phyloP scores from a whole-genome alignment of 1,140 invertebrate genomes.

The Arctopsyche grandis region DNA sequence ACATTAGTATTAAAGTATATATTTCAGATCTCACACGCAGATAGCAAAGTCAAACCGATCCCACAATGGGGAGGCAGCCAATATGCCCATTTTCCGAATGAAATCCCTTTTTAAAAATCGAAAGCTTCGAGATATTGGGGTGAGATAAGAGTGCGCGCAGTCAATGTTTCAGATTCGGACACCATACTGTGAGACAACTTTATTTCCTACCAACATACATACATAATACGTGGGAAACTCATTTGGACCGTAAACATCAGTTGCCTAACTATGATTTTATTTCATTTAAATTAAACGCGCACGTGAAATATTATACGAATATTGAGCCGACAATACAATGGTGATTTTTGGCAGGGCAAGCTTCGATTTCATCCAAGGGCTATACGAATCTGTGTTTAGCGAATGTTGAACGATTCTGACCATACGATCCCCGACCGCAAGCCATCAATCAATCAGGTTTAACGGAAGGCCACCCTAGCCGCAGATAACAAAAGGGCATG shows the following conservation, averaged over 20 bases:
- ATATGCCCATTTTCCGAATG: constrained; percentile 38
- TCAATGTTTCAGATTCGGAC: constrained; percentile 43
- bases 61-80: neutral
- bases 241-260: neutral
- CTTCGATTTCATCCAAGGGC: neutral
- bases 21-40: constrained; percentile 49
- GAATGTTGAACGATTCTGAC: neutral
- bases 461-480: constrained; percentile 36
- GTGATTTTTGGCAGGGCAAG: neutral
- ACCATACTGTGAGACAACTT: constrained; percentile 38
- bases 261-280: neutral
- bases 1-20: constrained; percentile 17
- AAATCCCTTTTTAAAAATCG: constrained; percentile 41
- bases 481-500: constrained; percentile 37
- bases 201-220: constrained; percentile 1
- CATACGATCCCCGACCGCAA: constrained; percentile 25
- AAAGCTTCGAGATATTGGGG: constrained; percentile 44
- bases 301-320: constrained; percentile 3
- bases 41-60: constrained; percentile 33
- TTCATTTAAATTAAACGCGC: neutral
- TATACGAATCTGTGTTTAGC: too few relatives aligned
- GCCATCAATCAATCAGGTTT: constrained; percentile 50
- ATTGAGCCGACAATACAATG: neutral
- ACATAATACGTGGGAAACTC: constrained; percentile 36
- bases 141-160: constrained; percentile 42